Evolutionary conservation across 2,888 invertebrate genomes (phyloP).

Genomic region (Sisyra nigra): DNA sequence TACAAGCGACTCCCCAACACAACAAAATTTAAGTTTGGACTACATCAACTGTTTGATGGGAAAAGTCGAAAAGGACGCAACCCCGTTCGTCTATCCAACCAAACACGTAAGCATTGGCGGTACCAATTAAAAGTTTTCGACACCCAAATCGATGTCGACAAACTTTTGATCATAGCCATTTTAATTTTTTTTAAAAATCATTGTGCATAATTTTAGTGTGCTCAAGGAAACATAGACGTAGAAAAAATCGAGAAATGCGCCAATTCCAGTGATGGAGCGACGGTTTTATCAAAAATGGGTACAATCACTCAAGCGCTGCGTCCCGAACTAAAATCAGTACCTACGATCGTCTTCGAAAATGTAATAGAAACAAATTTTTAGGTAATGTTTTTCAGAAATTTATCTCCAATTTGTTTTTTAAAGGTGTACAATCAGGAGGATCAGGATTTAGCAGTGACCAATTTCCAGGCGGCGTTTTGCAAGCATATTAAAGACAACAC

Average conservation of each 20-base stretch:
- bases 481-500: conserved; percentile 21
- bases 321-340: conserved; percentile 42
- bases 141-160: no score
- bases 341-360: conserved; percentile 48
- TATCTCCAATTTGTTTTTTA: no score
- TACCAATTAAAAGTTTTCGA: no score
- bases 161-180: no score
- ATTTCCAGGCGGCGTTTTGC: conserved; percentile 42
- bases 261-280: conserved; percentile 24
- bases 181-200: no score
- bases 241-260: conserved; percentile 32
- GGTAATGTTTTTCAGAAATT: conserved; percentile 12
- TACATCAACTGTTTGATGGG: conserved; percentile 45
- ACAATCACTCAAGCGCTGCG: conserved; percentile 35
- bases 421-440: conserved; percentile 39
- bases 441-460: conserved; percentile 35
- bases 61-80: conserved; percentile 30
- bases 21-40: conserved; percentile 22
- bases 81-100: conserved; percentile 18
- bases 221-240: conserved; percentile 27
- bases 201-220: no score
- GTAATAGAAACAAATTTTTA: conserved; percentile 22
- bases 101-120: conserved; percentile 14
- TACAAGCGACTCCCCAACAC: conserved; percentile 16
- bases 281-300: conserved; percentile 33